Evolutionary conservation across 2,113 vertebrate genomes (phyloP), one percentile per base, ranked within the genome.

Genomic region (Gorsachius goisagi): DNA sequence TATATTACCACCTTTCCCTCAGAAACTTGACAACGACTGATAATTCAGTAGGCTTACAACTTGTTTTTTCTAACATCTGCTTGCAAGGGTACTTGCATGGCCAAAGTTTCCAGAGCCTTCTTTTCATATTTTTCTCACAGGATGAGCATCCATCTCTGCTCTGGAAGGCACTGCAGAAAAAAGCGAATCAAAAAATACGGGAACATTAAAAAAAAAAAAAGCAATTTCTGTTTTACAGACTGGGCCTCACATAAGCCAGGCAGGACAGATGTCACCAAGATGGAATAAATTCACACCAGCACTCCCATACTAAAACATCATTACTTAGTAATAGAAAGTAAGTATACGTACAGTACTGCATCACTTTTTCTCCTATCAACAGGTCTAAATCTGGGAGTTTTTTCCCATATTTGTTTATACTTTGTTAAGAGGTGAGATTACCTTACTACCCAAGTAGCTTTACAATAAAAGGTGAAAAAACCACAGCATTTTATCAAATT

Each of bases 61-160:
- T 75, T 33, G 0, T 12, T 6, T 67, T 68, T 28, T 5, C 5
- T 30, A 6, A 3, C 2, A 4, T 58, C 5, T 5, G 2, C 11
- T 49, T 21, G 1, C 2, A 7, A 47, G 35, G 50, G 22, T 47
- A 12, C 47, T 63, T 15, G 14, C 7, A 4, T 0, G 3, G 71
- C 41, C 47, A 6, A 37, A 78, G 44, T 78, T 90, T 84, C 80
- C 83, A 89, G 76, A 86, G 49, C 35, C 1, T 3, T 8, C 62
- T 60, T 60, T 73, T 49, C 6, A 3, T n/a, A 1, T 9, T 79
- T 22, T n/a, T 9, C 56, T 81, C 30, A 5, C 12, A 10, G 53
- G 15, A 16, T 22, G 15, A 66, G 39, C 49, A 16, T 60, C 75
- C 13, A 12, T 39, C 28, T 6, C 14, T n/a, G 35, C 13, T 76